These are phyloP conservation scores for Botia kubotai DNA, from an alignment of 2,797 vertebrate species.

Conservation along the genomic window DNA sequence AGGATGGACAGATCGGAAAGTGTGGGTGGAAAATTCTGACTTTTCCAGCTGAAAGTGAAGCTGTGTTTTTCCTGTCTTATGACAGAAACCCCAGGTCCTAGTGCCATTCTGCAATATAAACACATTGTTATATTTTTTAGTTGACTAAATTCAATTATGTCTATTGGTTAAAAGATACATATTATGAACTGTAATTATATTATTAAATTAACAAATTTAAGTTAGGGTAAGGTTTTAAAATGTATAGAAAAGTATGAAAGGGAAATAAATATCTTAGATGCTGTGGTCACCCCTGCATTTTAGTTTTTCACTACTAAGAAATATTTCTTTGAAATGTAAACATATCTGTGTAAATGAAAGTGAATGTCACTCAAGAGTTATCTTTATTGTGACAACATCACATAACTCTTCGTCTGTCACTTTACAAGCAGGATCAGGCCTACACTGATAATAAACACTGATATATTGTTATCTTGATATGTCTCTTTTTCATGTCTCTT, in stretches of 20 bases:
- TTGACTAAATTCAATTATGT: no score
- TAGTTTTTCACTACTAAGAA: no score
- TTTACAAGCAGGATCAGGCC: background rate
- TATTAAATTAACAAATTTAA: no score
- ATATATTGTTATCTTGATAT: conserved; percentile 4
- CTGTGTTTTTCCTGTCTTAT: conserved; percentile 30
- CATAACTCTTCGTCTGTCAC: background rate
- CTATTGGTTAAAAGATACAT: no score
- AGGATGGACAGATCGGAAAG: conserved; percentile 40
- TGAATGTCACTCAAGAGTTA: background rate
- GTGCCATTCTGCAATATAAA: background rate
- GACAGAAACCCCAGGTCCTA: conserved; percentile 10
- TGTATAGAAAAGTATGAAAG: no score
- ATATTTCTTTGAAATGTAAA: conserved; percentile 7
- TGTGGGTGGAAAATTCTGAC: conserved; percentile 29
- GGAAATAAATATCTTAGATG: no score
- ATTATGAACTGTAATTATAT: no score
- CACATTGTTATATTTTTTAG: background rate
- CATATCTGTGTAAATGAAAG: conserved; percentile 1
- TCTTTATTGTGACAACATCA: conserved; percentile 13
- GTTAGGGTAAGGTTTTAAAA: no score
- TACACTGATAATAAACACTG: conserved; percentile 11
- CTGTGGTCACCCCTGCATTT: no score
- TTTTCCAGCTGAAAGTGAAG: conserved; percentile 39
- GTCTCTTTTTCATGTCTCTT: background rate